A percentile compares a stretch with the other conserved stretches of the same genome.
Conservation (phyloP, 2,888 invertebrate genomes). For the Oscheius sp. region DNA sequence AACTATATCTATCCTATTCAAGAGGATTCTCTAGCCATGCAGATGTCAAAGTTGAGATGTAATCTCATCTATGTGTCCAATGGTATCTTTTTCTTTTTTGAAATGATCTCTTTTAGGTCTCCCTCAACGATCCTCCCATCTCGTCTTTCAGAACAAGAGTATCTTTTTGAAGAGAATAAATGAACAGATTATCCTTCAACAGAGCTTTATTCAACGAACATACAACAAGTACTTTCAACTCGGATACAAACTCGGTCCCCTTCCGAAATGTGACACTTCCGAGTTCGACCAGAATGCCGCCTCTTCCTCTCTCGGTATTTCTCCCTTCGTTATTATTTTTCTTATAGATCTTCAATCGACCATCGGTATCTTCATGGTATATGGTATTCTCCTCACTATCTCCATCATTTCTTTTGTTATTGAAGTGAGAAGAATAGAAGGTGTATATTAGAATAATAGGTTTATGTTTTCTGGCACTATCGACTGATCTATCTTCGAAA, state of each 20-base stretch:
- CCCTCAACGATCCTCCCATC: constrained; percentile 45
- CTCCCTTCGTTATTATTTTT: neutral
- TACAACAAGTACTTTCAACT: constrained; percentile 47
- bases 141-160: constrained; percentile 46
- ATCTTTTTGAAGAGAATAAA: constrained; percentile 35
- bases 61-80: constrained; percentile 56
- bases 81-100: constrained; percentile 27
- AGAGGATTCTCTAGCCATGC: constrained; percentile 55
- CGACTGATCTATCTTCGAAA: constrained; percentile 31
- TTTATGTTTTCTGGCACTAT: constrained; percentile 46
- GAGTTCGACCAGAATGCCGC: constrained; percentile 28
- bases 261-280: constrained; percentile 39
- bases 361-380: constrained; percentile 47
- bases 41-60: constrained; percentile 51
- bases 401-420: constrained; percentile 37
- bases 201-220: constrained; percentile 43
- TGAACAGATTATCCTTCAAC: constrained; percentile 43
- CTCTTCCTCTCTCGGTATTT: neutral
- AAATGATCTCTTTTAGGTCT: constrained; percentile 32
- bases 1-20: constrained; percentile 58
- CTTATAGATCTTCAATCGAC: constrained; percentile 39
- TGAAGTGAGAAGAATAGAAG: constrained; percentile 28
- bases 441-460: constrained; percentile 18
- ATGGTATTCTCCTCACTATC: constrained; percentile 37
- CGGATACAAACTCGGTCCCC: constrained; percentile 40